Evolutionary conservation across 2,888 invertebrate species (phyloP), one percentile per base, ranked within the genome.

Genomic region (Agriotes lineatus): DNA sequence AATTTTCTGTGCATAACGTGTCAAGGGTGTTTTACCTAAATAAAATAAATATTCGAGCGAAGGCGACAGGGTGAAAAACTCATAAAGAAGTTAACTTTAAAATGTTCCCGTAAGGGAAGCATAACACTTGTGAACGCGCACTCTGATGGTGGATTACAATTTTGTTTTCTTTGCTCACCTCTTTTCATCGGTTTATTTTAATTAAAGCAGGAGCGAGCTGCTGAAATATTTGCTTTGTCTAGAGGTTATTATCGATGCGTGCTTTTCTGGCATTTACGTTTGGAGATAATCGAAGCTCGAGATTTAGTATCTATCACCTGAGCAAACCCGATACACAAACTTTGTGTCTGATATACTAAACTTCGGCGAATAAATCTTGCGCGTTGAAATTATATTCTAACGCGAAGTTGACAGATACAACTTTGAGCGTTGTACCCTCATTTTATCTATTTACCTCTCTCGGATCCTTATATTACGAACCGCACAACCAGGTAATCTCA

Each of bases 1-100:
- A 58, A 50, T 58, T 59, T 64, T 69, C 52, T 61, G 33, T 65
- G 61, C 57, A 66, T 66, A 66, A 69, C 61, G 66, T 66, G 69
- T 69, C 69, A 65, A 69, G 65, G 59, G 69, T 69, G 69, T 66
- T 69, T 66, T 69, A 66, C 66, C 57, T 69, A 66, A 66, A 69
- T 69, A 66, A 61, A 66, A 66, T 69, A 66, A 61, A 65, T 69
- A 64, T 69, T 59, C 59, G 56, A 57, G 66, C 48, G 39, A 52
- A 65, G 42, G 59, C 64, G 68, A 68, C 68, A 63, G 64, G 63
- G 57, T 64, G 68, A 68, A 68, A 56, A 68, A 69, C 69, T 67
- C 69, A 62, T 70, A 67, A 65, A 66, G 69, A 60, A 69, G 69
- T 69, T 54, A 61, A 65, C 58, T 69, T 69, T 60, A 66, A 44